Base-by-base conservation (phyloP, 2,888 invertebrate species). In the Drosophila tripunctata region DNA sequence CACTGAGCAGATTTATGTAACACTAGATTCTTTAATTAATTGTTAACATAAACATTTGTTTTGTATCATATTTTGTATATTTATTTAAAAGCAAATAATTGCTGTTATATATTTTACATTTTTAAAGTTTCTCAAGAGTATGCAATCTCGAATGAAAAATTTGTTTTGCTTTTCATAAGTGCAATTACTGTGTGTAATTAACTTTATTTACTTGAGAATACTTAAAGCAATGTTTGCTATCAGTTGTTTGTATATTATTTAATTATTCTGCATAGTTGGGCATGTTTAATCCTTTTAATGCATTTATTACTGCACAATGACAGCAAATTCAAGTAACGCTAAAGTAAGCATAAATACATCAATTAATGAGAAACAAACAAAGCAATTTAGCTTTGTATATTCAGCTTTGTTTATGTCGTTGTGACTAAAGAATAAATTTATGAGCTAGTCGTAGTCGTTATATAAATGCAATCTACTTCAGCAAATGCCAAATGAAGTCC, bases 401-500 rank as follows among this genome's bases (percentile, higher is more conserved):
- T 40, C 15, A 2, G 10, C 10, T 58, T 50, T 27, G 33, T 40
- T 70, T 24, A 27, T 33, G 52, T 27, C 14, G 12, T 19, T 31
- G 5, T 10, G 27, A 6, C 12, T 12, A n/a, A 36, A 27, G 24
- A 8, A 38, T 17, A 14, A 12, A 21, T 5, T 27, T 21, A 41
- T 12, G 47, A n/a, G 33, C 40, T 12, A 17, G 14, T 27, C 43
- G 10, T 17, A 6, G 27, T 27, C 8, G n/a, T 10, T 27, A 31
- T 14, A 22, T 35, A 45, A 33, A 10, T 17, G 15, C 35, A 22
- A 47, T 35, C n/a, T 12, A 36, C 35, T 36, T 14, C 14, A 40
- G 19, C 66, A 44, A 70, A n/a, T n/a, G 51, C 33, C 57, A 67
- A 67, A 82, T 72, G 58, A 58, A 61, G 65, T 58, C 35, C 45